These are phyloP conservation scores for Dendrophyllia cribrosa DNA, from an alignment of 64 coral and sea anemone genomes.

Conservation along the genomic window DNA sequence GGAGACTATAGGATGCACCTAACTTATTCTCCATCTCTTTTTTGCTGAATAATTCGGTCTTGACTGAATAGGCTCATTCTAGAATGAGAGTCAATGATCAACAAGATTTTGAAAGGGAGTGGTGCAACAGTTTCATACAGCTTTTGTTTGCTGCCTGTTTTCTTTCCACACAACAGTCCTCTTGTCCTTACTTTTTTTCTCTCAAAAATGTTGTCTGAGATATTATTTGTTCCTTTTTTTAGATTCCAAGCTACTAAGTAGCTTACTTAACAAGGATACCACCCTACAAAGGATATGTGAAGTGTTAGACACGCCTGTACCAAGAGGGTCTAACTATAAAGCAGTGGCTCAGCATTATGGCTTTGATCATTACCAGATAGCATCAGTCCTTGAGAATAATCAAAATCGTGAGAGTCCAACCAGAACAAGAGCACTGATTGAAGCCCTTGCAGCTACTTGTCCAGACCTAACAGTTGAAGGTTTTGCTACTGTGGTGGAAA, in stretches of 20 bases:
- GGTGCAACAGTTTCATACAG: too few relatives aligned
- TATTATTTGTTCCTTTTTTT: background rate
- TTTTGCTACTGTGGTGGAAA: background rate
- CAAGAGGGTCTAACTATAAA: background rate
- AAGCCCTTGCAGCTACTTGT: background rate
- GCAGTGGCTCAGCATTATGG: background rate
- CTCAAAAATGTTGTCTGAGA: background rate
- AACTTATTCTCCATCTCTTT: too few relatives aligned
- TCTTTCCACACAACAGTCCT: background rate
- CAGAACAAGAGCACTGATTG: background rate
- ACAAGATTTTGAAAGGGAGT: too few relatives aligned
- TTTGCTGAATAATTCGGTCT: too few relatives aligned
- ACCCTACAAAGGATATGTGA: background rate
- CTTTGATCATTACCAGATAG: background rate
- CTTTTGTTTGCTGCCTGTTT: too few relatives aligned
- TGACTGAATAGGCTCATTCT: too few relatives aligned
- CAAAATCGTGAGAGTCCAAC: background rate
- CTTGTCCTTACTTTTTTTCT: background rate
- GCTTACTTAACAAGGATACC: background rate
- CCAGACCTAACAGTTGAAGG: background rate
- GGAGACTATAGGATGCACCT: too few relatives aligned
- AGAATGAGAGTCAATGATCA: too few relatives aligned
- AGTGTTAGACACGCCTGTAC: background rate
- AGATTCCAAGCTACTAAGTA: background rate
- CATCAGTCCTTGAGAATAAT: background rate